Evolutionary conservation across 1,140 invertebrate species (phyloP).

Genomic region (Papilio helenus): DNA sequence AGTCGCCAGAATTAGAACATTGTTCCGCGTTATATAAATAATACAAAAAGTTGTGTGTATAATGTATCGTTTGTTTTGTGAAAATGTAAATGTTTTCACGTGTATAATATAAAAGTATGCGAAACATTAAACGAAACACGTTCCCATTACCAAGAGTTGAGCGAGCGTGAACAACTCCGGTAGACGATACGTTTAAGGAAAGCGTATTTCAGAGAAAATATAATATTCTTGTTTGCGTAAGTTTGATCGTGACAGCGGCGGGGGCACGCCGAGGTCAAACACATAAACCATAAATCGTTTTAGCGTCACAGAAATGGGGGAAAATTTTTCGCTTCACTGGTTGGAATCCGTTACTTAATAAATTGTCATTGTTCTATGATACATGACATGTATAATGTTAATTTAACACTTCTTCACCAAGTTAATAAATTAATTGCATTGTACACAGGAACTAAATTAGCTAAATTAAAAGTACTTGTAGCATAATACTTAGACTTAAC

Average conservation of each 20-base stretch:
- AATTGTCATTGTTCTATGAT: background rate
- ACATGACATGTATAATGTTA: background rate
- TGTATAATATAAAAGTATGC: background rate
- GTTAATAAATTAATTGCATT: background rate
- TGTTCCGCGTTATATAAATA: too few species aligned
- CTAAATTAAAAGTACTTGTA: too few species aligned
- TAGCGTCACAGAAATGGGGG: constrained; percentile 63
- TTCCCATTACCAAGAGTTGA: constrained; percentile 24
- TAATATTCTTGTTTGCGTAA: constrained; percentile 63
- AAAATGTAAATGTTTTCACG: constrained; percentile 11
- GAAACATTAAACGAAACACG: constrained; percentile 30
- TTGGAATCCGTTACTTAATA: constrained; percentile 54
- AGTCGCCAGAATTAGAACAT: too few species aligned
- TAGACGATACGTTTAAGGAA: constrained; percentile 25
- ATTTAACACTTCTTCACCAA: background rate
- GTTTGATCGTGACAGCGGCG: constrained; percentile 66
- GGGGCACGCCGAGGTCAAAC: constrained; percentile 68
- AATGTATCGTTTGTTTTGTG: constrained; percentile 8
- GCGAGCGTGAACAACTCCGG: constrained; percentile 25
- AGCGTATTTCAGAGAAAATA: constrained; percentile 48
- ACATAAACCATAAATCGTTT: constrained; percentile 78
- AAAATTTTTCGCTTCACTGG: constrained; percentile 66
- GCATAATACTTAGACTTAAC: too few species aligned
- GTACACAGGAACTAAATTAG: too few species aligned
- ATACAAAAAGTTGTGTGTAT: background rate